Evolutionary conservation across 2,888 invertebrate genomes (phyloP), one percentile per base, ranked within the genome.

Genomic region (Synergus gifuensis): DNA sequence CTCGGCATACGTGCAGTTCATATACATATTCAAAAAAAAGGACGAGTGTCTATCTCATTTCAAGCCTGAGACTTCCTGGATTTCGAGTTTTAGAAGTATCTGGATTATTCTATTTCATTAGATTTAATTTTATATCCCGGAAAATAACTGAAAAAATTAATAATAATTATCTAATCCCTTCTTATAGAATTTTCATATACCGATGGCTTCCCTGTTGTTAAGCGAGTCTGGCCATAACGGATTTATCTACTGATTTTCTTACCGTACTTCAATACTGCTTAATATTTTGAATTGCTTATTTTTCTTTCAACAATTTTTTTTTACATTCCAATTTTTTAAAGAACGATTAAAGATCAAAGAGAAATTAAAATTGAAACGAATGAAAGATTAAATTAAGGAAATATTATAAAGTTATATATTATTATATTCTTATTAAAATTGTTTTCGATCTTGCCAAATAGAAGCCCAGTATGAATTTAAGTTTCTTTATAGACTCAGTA

Each of bases 1-100:
- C 69, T 73, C n/a, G n/a, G 36, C 36, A 73, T 54, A 28, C 54
- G 36, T 40, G 36, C 36, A n/a, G 66, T 18, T 42, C n/a, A 42
- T 42, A 66, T 18, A 18, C 40, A 66, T 67, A 46, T 16, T 69
- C 4, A 1, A 9, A 28, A 73, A 73, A 73, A 36, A 73, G 28
- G 7, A 54, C 49, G 11, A 49, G 49, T 16, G 49, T 36, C 49
- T 54, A 28, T 49, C 49, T 49, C n/a, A n/a, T 73, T 36, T 54
- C 5, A 54, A 9, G n/a, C 4, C n/a, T 4, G 0, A 54, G 49
- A 54, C 73, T 73, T 73, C 49, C 54, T 73, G 28, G 36, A 73
- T 73, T 73, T 54, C 54, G 12, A 73, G 69, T 36, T 69, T 73
- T n/a, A 49, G 49, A 49, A 36, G 4, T 22, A 67, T 67, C 36